These are phyloP conservation scores for Baccha elongata DNA, from an alignment of 2,888 invertebrate species.

Conservation along the genomic window DNA sequence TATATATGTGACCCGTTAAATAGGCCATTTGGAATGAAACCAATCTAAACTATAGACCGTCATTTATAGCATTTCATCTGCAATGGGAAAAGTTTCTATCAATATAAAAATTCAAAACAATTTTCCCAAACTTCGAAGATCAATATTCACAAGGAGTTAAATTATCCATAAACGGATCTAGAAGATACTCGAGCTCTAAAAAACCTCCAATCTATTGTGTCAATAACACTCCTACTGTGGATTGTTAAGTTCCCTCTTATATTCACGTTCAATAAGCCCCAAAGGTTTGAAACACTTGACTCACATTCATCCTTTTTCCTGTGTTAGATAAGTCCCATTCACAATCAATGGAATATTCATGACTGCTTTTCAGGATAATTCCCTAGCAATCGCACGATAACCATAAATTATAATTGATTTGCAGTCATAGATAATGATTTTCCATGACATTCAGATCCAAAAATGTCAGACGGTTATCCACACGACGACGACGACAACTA, in stretches of 20 bases:
- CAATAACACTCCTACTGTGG: background rate
- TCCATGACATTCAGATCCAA: conserved; percentile 62
- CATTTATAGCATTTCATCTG: conserved; percentile 6
- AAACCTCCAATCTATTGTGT: background rate
- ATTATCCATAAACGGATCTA: conserved; percentile 6
- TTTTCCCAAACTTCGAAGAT: background rate
- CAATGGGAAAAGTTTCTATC: background rate
- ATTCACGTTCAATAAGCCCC: conserved; percentile 24
- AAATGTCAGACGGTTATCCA: conserved; percentile 51
- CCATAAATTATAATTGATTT: conserved; percentile 72
- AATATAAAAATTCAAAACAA: background rate
- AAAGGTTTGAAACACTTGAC: conserved; percentile 4
- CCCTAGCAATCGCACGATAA: conserved; percentile 53
- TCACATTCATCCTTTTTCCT: background rate
- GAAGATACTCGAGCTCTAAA: background rate
- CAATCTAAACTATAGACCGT: conserved; percentile 41
- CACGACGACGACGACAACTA: background rate
- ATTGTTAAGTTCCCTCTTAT: conserved; percentile 16
- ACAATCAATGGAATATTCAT: conserved; percentile 48
- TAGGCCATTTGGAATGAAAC: conserved; percentile 29
- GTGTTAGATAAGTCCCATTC: conserved; percentile 13
- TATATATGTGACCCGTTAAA: conserved; percentile 1
- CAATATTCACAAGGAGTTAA: conserved; percentile 19
- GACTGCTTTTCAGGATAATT: conserved; percentile 57
- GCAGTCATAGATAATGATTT: conserved; percentile 62